Evolutionary conservation across 2,888 invertebrate genomes (phyloP), one percentile per base, ranked within the genome.

Genomic region (Ennomos quercinarius): DNA sequence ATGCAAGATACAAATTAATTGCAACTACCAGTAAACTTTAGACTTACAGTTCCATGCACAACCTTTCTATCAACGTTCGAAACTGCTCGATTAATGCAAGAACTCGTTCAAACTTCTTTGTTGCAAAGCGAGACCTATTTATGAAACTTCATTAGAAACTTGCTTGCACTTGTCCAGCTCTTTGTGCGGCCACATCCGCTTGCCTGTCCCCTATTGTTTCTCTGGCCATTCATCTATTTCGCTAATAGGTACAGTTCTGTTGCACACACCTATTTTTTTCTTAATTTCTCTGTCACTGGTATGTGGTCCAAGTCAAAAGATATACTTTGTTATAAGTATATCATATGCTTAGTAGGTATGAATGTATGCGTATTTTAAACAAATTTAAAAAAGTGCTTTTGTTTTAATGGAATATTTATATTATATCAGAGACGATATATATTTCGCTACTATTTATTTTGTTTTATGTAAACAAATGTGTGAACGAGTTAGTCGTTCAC

Each of bases 191-290:
- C 43, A 52, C 49, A 58, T 63, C 58, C 63, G 58, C 39, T 35
- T 44, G 54, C 48, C 38, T 55, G 57, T 47, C 57, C 38, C 38
- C 55, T 56, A 54, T 66, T 63, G 63, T 66, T 54, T 63, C 55
- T 51, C 27, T 39, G 43, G 35, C 39, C 61, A 63, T 63, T 63
- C 61, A 54, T 66, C 43, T 61, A 56, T 58, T 61, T 61, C 40
- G 50, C 57, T 53, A 53, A 56, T 51, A 55, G 44, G 39, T 53
- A 50, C 46, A 67, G 70, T 66, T 63, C 55, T 61, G 56, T 80
- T 83, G 82, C 80, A 80, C 74, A 81, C 84, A 80, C 71, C 70
- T 72, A 70, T 72, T 70, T 68, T 74, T 72, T 73, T 78, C 78
- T 78, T 77, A 78, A 80, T 83, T 80, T 80, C 76, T 76, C 73